Percentiles rank a stretch among this genome's conserved stretches.
Conservation (phyloP, 2,888 invertebrate species). For the Rotaria sp. region DNA sequence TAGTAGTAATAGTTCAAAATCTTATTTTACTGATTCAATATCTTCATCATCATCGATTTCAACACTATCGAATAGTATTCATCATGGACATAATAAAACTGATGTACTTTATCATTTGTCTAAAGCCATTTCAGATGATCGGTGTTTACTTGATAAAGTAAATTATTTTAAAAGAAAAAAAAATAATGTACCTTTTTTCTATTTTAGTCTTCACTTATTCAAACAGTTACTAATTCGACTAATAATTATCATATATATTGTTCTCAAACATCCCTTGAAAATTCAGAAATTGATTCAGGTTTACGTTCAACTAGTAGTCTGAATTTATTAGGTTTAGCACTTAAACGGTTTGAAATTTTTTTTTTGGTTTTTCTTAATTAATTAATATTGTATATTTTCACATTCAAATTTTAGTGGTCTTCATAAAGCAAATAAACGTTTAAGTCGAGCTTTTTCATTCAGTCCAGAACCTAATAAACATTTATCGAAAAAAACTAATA, state of each 20-base stretch:
- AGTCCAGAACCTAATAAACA: conserved; percentile 35
- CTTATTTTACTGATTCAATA: not conserved
- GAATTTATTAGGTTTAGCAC: not conserved
- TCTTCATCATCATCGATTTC: not conserved
- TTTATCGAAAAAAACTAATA: not conserved
- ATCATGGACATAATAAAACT: not conserved
- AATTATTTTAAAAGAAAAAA: not conserved
- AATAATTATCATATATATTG: not conserved
- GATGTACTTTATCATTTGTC: not conserved
- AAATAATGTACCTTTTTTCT: not conserved
- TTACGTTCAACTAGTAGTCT: not conserved
- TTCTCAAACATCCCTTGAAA: conserved; percentile 20
- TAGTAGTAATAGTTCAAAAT: not conserved
- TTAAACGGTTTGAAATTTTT: not conserved
- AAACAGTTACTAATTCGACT: not conserved
- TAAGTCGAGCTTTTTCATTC: conserved; percentile 40
- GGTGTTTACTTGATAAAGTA: conserved; percentile 7
- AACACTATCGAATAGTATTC: not conserved
- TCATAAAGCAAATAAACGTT: conserved; percentile 35
- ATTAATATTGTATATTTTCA: not conserved
- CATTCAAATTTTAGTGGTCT: not conserved
- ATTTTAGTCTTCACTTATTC: not conserved
- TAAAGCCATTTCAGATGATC: not conserved
- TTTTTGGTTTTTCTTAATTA: not conserved
- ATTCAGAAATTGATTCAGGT: not conserved